Conservation (phyloP, 2,797 vertebrate genomes). For the Notoglanidium macrostoma region DNA sequence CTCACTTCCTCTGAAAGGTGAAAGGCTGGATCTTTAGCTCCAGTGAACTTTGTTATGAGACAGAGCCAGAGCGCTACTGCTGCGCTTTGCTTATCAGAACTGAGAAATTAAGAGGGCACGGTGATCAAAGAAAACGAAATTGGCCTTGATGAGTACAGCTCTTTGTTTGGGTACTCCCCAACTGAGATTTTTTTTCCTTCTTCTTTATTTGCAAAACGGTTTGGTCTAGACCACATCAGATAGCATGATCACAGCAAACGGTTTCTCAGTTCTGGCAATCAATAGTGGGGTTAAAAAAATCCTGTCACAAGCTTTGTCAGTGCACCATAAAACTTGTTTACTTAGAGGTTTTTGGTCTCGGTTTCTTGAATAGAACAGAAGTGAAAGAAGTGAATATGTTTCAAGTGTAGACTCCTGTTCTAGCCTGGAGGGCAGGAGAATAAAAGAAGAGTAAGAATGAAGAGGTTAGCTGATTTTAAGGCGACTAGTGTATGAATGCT, state of each 20-base stretch:
- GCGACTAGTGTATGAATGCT: slow-evolving; percentile 56
- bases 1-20: background rate
- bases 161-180: slow-evolving; percentile 49
- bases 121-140: slow-evolving; percentile 49
- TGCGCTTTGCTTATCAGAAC: slow-evolving; percentile 39
- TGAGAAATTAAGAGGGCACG: slow-evolving; percentile 33
- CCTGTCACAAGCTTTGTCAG: slow-evolving; percentile 35
- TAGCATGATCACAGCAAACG: slow-evolving; percentile 51
- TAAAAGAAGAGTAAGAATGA: slow-evolving; percentile 34
- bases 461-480: slow-evolving; percentile 58
- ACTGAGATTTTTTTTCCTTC: slow-evolving; percentile 25
- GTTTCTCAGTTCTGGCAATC: slow-evolving; percentile 33
- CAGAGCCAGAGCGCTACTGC: slow-evolving; percentile 8
- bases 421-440: slow-evolving; percentile 25
- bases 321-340: slow-evolving; percentile 49
- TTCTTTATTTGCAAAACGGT: slow-evolving; percentile 53
- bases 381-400: slow-evolving; percentile 12
- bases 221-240: slow-evolving; percentile 51
- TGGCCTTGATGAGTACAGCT: slow-evolving; percentile 54
- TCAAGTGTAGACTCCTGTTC: slow-evolving; percentile 23
- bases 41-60: slow-evolving; percentile 16
- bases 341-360: slow-evolving; percentile 29
- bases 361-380: slow-evolving; percentile 22
- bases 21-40: slow-evolving; percentile 20
- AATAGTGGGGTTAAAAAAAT: slow-evolving; percentile 11